Base-by-base conservation (phyloP, 2,888 invertebrate genomes). In the Drosophila helvetica region DNA sequence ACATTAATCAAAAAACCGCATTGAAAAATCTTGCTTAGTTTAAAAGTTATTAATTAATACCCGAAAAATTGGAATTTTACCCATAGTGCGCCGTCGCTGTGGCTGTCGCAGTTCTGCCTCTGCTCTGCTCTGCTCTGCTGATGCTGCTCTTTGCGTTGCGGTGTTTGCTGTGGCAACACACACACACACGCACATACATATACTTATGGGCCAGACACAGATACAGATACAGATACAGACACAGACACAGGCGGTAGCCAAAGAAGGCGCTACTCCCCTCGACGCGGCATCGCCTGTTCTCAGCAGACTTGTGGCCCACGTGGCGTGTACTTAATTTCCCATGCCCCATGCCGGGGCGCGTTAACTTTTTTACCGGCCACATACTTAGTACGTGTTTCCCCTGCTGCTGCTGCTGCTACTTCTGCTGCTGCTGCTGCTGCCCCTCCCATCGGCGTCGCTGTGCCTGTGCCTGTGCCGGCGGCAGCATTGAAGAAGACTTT, bases 311-410 rank as follows among this genome's bases (percentile, higher is more conserved):
- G 67, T 55, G 78, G 76, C 78, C 78, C 84, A 88, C 87, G 87
- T 78, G 81, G 85, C 89, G 78, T 78, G 74, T 78, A 80, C 89
- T 86, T 86, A 86, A 84, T 84, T 80, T 71, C 65, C 74, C 87
- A 77, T 73, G 70, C 87, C 71, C 67, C 84, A 74, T 68, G 71
- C 84, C 58, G 65, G 60, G 71, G 72, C 83, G 67, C 63, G 71
- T 78, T 78, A 66, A 79, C 62, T 73, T 86, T 74, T 80, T 59
- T 77, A 56, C 51, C 63, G 63, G 47, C 58, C 69, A 70, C 69
- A 70, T 50, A 66, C 65, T 66, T 66, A 66, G 57, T 54, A 55
- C 67, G 54, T 50, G 25, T 50, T 48, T 61, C 46, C 19, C 12
- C 27, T 33, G 12, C 12, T 33, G 3, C 12, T 30, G 30, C 15